Evolutionary conservation across 2,888 invertebrate genomes (phyloP), one percentile per base, ranked within the genome.

Genomic region (Masnerella sp.): DNA sequence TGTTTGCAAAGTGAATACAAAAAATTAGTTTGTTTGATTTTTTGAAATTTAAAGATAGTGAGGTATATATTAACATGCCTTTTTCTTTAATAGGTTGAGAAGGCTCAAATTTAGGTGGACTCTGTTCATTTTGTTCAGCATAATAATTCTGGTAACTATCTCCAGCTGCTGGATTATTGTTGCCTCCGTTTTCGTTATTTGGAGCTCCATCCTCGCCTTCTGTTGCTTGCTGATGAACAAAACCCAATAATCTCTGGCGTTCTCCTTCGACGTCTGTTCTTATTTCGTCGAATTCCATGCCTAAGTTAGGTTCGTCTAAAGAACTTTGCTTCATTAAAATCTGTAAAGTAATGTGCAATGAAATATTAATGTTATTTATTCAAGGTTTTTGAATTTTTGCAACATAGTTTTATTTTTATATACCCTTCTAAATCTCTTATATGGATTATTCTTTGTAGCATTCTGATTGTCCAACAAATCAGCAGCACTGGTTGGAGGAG

Each of bases 321-420:
- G 94, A 96, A 80, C 93, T 95, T 89, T 98, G 98, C 87, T 98
- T 98, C 89, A 96, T 95, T 79, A 98, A 91, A 81, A 93, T 92
- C 89, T 93, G 89, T 17, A 61, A 15, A 38, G 7, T 5, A 25
- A 25, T 25, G 25, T 25, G 25, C n/a, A n/a, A n/a, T n/a, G n/a
- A n/a, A n/a, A n/a, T n/a, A n/a, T n/a, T n/a, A n/a, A n/a, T n/a
- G n/a, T n/a, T n/a, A n/a, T n/a, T n/a, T n/a, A n/a, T n/a, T n/a
- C n/a, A n/a, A n/a, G n/a, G n/a, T n/a, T n/a, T n/a, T n/a, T n/a
- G n/a, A n/a, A n/a, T n/a, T n/a, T n/a, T n/a, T n/a, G n/a, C n/a
- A n/a, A n/a, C n/a, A 25, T 5, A 25, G 25, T 25, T 36, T 11
- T 17, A 42, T 54, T 54, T 40, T 14, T 32, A 32, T 32, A 12